Evolutionary conservation across 2,797 vertebrate genomes (phyloP).

Genomic region (Liasis olivaceus): DNA sequence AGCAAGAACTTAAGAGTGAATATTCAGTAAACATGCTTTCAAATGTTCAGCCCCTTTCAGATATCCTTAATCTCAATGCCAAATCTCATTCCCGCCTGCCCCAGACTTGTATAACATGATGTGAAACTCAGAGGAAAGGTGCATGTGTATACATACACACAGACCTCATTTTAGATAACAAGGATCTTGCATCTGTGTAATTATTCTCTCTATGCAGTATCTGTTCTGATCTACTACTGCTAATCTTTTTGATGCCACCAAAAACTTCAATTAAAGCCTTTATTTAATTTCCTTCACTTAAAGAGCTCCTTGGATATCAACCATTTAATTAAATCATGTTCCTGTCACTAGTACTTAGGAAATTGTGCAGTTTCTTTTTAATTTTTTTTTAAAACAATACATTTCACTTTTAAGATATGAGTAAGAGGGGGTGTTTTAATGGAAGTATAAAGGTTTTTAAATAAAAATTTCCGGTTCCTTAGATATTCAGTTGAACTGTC

Average conservation of each 20-base stretch:
- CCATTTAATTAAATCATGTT: conserved; percentile 67
- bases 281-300: conserved; percentile 60
- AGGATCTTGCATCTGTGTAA: conserved; percentile 59
- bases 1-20: not conserved
- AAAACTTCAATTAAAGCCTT: conserved; percentile 70
- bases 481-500: conserved; percentile 34
- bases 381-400: not conserved
- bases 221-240: conserved; percentile 55
- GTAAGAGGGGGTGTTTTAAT: conserved; percentile 28
- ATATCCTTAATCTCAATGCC: not conserved
- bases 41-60: not conserved
- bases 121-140: not conserved
- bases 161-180: not conserved
- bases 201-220: conserved; percentile 58
- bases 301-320: conserved; percentile 46
- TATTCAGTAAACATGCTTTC: not conserved
- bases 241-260: conserved; percentile 55
- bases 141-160: not conserved
- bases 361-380: conserved; percentile 10
- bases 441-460: not conserved
- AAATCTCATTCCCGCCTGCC: not conserved
- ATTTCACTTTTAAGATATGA: conserved; percentile 43
- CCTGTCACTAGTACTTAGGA: conserved; percentile 50
- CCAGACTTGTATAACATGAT: not conserved
- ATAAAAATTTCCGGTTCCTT: conserved; percentile 61